A percentile compares a stretch with the other conserved stretches of the same genome.
These are phyloP conservation scores for Urechis unicinctus DNA, from an alignment of 2,888 invertebrate species.

Conservation along the genomic window DNA sequence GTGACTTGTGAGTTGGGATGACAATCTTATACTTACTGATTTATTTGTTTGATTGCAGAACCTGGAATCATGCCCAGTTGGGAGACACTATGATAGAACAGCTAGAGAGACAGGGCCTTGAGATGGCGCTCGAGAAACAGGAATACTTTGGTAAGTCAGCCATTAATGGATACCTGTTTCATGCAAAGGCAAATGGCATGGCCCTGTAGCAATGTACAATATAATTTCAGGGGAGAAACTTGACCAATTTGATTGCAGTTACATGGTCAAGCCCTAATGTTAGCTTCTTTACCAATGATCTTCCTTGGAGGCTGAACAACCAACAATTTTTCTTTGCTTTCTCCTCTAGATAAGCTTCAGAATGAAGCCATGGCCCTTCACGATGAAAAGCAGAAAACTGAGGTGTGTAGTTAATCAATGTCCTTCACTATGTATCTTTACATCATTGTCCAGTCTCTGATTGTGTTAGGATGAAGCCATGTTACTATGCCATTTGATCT, in stretches of 20 bases:
- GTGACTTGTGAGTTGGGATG: too few relatives aligned
- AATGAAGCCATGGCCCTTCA: slow-evolving; percentile 44
- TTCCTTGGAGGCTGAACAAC: too few relatives aligned
- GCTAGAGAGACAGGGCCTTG: slow-evolving; percentile 45
- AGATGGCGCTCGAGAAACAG: slow-evolving; percentile 48
- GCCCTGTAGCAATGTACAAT: not conserved
- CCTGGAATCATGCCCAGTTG: slow-evolving; percentile 45
- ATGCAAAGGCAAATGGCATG: not conserved
- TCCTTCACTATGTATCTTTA: not conserved
- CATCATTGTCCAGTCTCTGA: too few relatives aligned
- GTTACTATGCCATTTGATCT: too few relatives aligned
- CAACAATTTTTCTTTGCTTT: too few relatives aligned
- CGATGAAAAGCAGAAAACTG: slow-evolving; percentile 46
- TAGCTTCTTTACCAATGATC: too few relatives aligned
- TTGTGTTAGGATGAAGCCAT: too few relatives aligned
- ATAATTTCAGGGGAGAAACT: too few relatives aligned
- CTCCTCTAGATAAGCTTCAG: slow-evolving; percentile 43
- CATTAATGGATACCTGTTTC: not conserved
- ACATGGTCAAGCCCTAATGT: too few relatives aligned
- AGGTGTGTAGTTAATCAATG: slow-evolving; percentile 26
- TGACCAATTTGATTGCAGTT: too few relatives aligned
- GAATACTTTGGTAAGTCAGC: slow-evolving; percentile 41
- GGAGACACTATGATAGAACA: slow-evolving; percentile 46
- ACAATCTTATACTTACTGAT: not conserved
- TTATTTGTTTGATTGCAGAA: slow-evolving; percentile 25